Evolutionary conservation across 2,113 vertebrate genomes (phyloP).

Genomic region (Opisthocomus hoazin): DNA sequence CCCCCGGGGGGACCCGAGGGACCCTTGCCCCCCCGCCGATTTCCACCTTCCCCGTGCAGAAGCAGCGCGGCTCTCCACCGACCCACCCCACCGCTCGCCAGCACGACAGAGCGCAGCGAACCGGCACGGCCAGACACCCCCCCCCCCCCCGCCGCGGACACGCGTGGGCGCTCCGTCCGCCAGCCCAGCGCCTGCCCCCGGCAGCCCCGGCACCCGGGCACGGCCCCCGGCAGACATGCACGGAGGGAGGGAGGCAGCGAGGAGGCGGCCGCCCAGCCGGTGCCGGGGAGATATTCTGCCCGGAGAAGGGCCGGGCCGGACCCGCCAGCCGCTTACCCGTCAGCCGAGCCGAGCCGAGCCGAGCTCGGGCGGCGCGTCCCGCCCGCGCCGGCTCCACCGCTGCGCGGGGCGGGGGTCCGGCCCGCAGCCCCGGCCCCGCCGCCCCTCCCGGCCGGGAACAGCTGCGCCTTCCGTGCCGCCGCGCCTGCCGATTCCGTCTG

Average conservation of each 20-base stretch:
- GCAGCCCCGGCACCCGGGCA: background rate
- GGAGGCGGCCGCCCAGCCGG: slow-evolving; percentile 56
- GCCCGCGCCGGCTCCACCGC: background rate
- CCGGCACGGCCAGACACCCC: too few species aligned
- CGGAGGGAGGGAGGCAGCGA: too few species aligned
- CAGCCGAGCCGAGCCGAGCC: background rate
- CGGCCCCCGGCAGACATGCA: background rate
- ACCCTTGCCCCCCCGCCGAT: rapidly evolving
- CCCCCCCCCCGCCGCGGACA: background rate
- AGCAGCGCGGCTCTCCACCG: background rate
- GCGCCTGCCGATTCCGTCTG: rapidly evolving
- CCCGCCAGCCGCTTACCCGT: slow-evolving; percentile 26
- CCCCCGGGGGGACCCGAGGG: background rate
- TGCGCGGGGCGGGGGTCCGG: background rate
- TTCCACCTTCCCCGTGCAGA: background rate
- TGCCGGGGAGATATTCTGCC: slow-evolving; percentile 87
- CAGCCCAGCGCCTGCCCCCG: background rate
- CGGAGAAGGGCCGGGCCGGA: slow-evolving; percentile 80
- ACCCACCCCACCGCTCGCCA: too few species aligned
- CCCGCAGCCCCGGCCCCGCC: background rate
- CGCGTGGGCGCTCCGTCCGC: background rate
- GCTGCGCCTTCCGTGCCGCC: too few species aligned
- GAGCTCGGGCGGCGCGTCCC: background rate
- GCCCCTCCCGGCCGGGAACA: background rate
- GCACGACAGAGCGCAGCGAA: too few species aligned